Evolutionary conservation across 2,113 vertebrate genomes (phyloP).

Genomic region (Prochilodus magdalenae): DNA sequence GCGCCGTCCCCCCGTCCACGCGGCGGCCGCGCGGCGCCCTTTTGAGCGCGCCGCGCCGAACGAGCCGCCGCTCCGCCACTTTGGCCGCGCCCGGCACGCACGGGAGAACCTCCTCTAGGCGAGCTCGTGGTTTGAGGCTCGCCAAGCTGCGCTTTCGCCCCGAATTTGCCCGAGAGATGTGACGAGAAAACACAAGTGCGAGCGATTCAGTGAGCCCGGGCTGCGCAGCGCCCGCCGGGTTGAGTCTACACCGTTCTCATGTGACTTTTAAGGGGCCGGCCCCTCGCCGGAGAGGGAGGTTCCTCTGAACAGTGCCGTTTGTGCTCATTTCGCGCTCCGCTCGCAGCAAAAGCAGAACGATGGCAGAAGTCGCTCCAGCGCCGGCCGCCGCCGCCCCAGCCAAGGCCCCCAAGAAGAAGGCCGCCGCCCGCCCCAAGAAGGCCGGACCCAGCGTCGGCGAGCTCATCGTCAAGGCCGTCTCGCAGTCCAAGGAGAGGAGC

Average conservation of each 20-base stretch:
- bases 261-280: neutral
- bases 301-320: neutral
- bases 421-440: neutral
- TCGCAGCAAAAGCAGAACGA: neutral
- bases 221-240: neutral
- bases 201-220: neutral
- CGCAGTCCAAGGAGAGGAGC: constrained; percentile 1
- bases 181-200: neutral
- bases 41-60: too few species aligned
- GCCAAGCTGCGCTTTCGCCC: neutral
- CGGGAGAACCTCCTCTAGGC: neutral
- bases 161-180: neutral
- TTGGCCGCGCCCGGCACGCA: neutral
- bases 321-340: neutral
- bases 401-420: constrained; percentile 5
- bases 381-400: neutral
- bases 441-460: constrained; percentile 10
- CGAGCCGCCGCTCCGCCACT: too few species aligned
- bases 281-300: neutral
- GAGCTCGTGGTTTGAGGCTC: neutral
- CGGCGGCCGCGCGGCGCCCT: too few species aligned
- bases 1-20: too few species aligned
- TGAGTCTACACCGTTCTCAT: constrained; percentile 21
- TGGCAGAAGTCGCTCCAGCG: constrained; percentile 14
- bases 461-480: constrained; percentile 22